Evolutionary conservation across 2,797 vertebrate genomes (phyloP).

Genomic region (Myotis pilosus): DNA sequence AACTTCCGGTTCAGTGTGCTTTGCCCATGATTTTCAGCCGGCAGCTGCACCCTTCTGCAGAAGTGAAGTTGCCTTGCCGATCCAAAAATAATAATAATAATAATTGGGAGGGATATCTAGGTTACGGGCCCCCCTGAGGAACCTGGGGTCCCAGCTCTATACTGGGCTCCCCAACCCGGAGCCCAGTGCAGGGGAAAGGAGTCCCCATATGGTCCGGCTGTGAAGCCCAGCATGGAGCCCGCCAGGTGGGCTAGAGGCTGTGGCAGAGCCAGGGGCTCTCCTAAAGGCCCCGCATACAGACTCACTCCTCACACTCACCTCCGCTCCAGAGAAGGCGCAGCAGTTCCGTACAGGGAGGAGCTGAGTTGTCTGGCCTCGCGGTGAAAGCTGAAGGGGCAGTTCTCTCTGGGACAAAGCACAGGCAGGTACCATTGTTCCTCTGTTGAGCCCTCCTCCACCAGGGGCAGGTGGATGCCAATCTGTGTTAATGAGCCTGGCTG

Average conservation of each 20-base stretch:
- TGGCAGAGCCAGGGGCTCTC: neutral
- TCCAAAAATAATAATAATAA: neutral
- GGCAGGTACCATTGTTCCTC: neutral
- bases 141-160: too few relatives aligned
- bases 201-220: too few relatives aligned
- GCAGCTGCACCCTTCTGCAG: too few relatives aligned
- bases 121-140: neutral
- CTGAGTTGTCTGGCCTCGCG: neutral
- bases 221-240: neutral
- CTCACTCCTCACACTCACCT: neutral
- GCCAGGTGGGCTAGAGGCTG: neutral
- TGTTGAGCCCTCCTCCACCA: neutral
- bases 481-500: neutral
- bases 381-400: neutral
- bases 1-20: too few relatives aligned
- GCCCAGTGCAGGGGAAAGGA: neutral
- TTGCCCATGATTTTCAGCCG: too few relatives aligned
- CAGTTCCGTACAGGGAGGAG: neutral
- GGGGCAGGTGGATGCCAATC: neutral
- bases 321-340: neutral
- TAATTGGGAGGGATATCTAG: neutral
- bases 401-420: neutral
- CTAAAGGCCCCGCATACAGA: neutral
- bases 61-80: too few relatives aligned
- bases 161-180: neutral